Evolutionary conservation across 2,888 invertebrate genomes (phyloP).

Genomic region (Drosophila kokeensis): DNA sequence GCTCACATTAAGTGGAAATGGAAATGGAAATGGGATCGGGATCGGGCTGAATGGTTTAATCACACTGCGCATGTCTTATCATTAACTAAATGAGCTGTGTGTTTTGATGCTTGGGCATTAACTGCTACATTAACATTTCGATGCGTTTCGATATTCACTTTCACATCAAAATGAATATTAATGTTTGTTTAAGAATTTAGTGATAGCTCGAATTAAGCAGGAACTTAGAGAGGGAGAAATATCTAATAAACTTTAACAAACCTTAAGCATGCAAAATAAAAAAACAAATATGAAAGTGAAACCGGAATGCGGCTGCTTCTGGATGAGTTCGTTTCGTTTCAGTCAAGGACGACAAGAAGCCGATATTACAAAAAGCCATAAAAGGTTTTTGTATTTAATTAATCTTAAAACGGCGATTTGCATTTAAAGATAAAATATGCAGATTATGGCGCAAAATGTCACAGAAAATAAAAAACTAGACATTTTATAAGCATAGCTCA

Average conservation of each 20-base stretch:
- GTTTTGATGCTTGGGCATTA: conserved; percentile 19
- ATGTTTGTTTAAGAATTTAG: neutral
- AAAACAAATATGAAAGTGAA: conserved; percentile 31
- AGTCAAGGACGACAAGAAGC: conserved; percentile 1
- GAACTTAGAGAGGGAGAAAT: neutral
- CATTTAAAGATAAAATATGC: conserved; percentile 2
- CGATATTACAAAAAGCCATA: neutral
- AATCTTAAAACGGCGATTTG: conserved; percentile 2
- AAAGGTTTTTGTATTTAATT: conserved; percentile 7
- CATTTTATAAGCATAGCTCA: neutral
- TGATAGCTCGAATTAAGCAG: neutral
- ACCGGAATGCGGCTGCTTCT: conserved; percentile 32
- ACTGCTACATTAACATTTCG: neutral
- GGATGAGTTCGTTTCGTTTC: neutral
- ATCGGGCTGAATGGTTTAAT: conserved; percentile 18
- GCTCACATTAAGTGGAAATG: conserved; percentile 25
- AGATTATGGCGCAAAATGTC: neutral
- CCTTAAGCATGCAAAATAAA: neutral
- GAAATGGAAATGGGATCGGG: conserved; percentile 1
- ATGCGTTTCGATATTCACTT: conserved; percentile 26
- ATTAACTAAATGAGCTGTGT: conserved; percentile 45
- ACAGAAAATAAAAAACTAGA: neutral
- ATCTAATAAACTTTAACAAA: neutral
- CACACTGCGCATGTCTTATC: conserved; percentile 33
- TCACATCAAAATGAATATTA: neutral